Conservation (phyloP, 2,888 invertebrate species). For the Siphlonurus alternatus region DNA sequence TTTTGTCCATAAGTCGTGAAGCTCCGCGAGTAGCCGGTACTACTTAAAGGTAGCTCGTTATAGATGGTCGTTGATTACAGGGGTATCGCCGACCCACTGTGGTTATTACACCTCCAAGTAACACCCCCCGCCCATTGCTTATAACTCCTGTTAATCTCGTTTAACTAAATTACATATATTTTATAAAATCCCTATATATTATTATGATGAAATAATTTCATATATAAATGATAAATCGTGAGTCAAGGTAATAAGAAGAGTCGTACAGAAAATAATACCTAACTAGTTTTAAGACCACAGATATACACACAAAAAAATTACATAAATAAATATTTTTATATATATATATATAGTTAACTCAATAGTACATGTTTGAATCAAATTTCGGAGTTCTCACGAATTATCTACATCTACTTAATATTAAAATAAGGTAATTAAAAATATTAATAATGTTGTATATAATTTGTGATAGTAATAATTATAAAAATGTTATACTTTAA, state of each 20-base stretch:
- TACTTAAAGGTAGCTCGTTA: background rate
- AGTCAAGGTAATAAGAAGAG: background rate
- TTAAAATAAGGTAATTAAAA: too few relatives aligned
- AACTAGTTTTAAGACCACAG: too few relatives aligned
- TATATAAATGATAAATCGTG: background rate
- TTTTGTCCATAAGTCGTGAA: background rate
- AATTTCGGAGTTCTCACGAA: too few relatives aligned
- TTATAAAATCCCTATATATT: background rate
- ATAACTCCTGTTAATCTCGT: background rate
- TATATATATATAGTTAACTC: too few relatives aligned
- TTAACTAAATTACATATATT: background rate
- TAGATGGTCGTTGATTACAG: slow-evolving; percentile 2
- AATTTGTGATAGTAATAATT: too few relatives aligned
- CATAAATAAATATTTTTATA: too few relatives aligned
- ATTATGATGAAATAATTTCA: background rate
- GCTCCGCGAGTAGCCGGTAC: background rate
- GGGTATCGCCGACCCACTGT: background rate
- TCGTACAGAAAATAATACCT: background rate
- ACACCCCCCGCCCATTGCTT: background rate
- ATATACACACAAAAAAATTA: too few relatives aligned
- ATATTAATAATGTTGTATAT: too few relatives aligned
- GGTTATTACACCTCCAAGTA: background rate
- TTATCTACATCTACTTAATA: too few relatives aligned
- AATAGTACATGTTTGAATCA: too few relatives aligned
- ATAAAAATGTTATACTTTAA: too few relatives aligned